These are phyloP conservation scores for Temnothorax unifasciatus DNA, from an alignment of 2,888 invertebrate species.

Conservation along the genomic window DNA sequence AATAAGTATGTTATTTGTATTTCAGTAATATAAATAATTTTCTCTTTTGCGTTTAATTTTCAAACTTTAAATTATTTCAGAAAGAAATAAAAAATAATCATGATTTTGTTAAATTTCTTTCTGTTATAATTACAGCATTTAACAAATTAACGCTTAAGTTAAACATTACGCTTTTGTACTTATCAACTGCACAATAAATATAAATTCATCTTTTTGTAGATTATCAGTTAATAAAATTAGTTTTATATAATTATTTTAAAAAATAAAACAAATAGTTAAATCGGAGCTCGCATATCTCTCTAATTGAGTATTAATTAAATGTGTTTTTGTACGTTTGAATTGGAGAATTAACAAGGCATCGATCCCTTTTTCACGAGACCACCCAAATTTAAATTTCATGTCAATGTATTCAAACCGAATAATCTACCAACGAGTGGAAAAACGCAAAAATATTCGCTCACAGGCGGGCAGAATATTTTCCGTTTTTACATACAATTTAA, in stretches of 20 bases:
- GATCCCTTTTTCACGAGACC: background rate
- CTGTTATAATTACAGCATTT: background rate
- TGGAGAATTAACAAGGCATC: background rate
- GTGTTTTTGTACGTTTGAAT: background rate
- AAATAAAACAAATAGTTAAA: background rate
- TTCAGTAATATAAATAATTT: background rate
- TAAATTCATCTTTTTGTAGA: background rate
- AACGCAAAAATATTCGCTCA: conserved; percentile 9
- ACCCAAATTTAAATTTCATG: conserved; percentile 4
- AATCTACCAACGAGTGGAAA: conserved; percentile 1
- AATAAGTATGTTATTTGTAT: background rate
- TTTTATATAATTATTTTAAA: background rate
- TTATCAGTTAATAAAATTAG: background rate
- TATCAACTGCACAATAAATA: background rate
- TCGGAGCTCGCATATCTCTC: background rate
- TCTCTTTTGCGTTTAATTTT: background rate
- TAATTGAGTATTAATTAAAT: conserved; percentile 14
- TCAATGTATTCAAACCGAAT: conserved; percentile 4
- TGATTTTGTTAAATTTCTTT: background rate
- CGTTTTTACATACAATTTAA: conserved; percentile 22
- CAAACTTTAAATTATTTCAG: background rate
- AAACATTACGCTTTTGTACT: background rate
- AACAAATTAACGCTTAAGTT: background rate
- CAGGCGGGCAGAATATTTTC: conserved; percentile 8
- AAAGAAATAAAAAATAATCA: background rate